phyloP scores from a whole-genome alignment of 1,140 invertebrate genomes.

The Gonioctena quinquepunctata region DNA sequence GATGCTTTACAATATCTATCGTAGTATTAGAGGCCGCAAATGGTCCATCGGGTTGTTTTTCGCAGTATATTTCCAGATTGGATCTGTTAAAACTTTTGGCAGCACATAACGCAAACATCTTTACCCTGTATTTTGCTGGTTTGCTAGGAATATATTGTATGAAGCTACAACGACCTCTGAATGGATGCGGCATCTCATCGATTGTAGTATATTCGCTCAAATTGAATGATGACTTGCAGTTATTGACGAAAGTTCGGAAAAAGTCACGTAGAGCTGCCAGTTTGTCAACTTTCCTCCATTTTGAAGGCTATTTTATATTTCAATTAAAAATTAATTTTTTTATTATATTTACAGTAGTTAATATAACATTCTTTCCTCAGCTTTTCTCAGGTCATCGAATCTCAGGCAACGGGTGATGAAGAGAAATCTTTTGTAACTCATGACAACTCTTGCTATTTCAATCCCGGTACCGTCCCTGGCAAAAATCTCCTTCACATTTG shows the following conservation, averaged over 20 bases:
- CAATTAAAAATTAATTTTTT: too few relatives aligned
- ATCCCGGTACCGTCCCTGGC: slow-evolving; percentile 45
- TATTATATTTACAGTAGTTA: slow-evolving; percentile 43
- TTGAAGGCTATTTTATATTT: too few relatives aligned
- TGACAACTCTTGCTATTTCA: slow-evolving; percentile 49
- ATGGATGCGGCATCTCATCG: slow-evolving; percentile 54
- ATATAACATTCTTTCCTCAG: too few relatives aligned
- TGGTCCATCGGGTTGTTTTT: slow-evolving; percentile 42
- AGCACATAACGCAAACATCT: slow-evolving; percentile 36
- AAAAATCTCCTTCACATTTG: slow-evolving; percentile 41
- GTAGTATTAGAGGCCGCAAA: slow-evolving; percentile 30
- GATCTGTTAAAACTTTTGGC: slow-evolving; percentile 9
- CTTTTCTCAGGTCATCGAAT: too few relatives aligned
- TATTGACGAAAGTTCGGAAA: slow-evolving; percentile 44
- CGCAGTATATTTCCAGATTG: slow-evolving; percentile 50
- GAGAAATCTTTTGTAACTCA: slow-evolving; percentile 57
- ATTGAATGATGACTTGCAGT: slow-evolving; percentile 32
- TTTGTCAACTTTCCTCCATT: too few relatives aligned
- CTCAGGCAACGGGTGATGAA: too few relatives aligned
- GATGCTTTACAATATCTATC: slow-evolving; percentile 30
- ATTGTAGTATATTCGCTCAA: slow-evolving; percentile 44
- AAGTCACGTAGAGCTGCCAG: slow-evolving; percentile 38
- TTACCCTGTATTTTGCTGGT: slow-evolving; percentile 54
- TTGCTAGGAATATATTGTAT: slow-evolving; percentile 55
- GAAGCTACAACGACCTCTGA: slow-evolving; percentile 53